Evolutionary conservation across 2,113 vertebrate genomes (phyloP).

Genomic region (Nyctibius bracteatus): DNA sequence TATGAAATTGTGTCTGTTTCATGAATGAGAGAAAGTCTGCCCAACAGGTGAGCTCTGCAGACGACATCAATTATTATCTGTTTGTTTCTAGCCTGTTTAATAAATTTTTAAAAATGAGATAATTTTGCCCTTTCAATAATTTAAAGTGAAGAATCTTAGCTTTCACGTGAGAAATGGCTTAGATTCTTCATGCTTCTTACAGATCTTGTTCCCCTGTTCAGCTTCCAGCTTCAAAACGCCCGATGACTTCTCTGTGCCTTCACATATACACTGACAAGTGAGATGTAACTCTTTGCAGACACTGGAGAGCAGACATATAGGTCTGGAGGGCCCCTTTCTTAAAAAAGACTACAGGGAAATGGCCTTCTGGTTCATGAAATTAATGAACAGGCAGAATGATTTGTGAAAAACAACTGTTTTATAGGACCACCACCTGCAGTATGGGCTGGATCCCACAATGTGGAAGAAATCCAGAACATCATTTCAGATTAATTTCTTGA

Average conservation of each 20-base stretch:
- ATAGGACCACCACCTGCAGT: slow-evolving; percentile 52
- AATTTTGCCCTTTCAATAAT: background rate
- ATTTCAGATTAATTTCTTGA: slow-evolving; percentile 50
- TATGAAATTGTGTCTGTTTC: background rate
- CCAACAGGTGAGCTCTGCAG: background rate
- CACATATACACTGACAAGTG: background rate
- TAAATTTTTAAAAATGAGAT: background rate
- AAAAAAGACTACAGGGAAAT: background rate
- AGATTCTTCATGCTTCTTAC: background rate
- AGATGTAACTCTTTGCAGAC: background rate
- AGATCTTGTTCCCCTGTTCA: background rate
- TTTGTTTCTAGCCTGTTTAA: background rate
- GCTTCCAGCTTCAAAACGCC: background rate
- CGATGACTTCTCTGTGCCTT: background rate
- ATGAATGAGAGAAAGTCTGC: background rate
- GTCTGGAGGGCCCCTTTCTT: background rate
- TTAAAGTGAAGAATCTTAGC: background rate
- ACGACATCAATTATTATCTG: background rate
- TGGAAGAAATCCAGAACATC: slow-evolving; percentile 37
- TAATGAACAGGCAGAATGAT: slow-evolving; percentile 55
- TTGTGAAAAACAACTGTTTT: slow-evolving; percentile 54
- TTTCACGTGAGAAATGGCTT: background rate
- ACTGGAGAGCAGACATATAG: background rate
- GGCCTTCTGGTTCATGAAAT: background rate
- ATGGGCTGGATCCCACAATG: background rate